phyloP scores from a whole-genome alignment of 2,113 vertebrate genomes.

The Raja brachyura region DNA sequence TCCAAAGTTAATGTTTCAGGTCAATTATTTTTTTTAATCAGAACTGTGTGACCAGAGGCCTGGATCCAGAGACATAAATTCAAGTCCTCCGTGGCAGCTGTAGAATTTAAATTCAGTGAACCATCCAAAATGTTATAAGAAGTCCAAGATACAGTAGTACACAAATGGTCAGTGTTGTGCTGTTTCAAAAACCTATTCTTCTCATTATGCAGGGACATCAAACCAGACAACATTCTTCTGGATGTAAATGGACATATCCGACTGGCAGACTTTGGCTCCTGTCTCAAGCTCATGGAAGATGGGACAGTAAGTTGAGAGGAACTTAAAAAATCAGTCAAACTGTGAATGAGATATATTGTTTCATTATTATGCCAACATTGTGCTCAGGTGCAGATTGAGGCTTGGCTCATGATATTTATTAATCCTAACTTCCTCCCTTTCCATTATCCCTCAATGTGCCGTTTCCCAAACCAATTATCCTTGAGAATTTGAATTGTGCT shows the following conservation, averaged over 20 bases:
- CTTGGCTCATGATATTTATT: neutral
- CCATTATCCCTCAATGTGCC: neutral
- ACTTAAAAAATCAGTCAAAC: neutral
- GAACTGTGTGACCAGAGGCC: no score
- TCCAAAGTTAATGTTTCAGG: no score
- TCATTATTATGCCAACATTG: neutral
- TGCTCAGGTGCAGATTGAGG: neutral
- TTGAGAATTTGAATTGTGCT: neutral
- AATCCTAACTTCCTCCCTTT: neutral
- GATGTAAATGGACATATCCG: slow-evolving; percentile 98
- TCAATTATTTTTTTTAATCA: no score
- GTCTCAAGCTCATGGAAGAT: slow-evolving; percentile 94
- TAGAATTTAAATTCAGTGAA: no score
- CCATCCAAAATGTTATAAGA: no score
- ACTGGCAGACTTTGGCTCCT: slow-evolving; percentile 96
- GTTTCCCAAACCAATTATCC: neutral
- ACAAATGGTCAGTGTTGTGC: neutral
- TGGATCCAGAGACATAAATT: no score
- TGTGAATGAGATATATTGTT: neutral
- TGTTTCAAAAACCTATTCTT: slow-evolving; percentile 31
- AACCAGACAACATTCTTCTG: slow-evolving; percentile 95
- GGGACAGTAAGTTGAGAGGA: slow-evolving; percentile 73
- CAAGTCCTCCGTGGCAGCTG: no score
- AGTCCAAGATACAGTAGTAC: no score
- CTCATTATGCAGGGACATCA: slow-evolving; percentile 79